These are phyloP conservation scores for Nematolebias whitei DNA, from an alignment of 2,113 vertebrate genomes.

Conservation along the genomic window DNA sequence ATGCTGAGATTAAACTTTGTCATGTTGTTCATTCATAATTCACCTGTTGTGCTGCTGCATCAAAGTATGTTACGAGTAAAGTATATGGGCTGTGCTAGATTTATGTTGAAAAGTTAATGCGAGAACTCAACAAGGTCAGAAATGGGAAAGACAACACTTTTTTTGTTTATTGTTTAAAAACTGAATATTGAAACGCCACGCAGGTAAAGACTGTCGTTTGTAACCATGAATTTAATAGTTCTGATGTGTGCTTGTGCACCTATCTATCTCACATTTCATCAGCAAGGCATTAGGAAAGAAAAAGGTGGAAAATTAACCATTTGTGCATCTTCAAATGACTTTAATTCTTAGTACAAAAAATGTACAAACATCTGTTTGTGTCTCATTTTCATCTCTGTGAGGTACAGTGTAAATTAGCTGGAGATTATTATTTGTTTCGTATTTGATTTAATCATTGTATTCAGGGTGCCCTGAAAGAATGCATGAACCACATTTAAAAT, in stretches of 20 bases:
- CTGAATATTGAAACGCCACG: slow-evolving; percentile 18
- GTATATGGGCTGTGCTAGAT: slow-evolving; percentile 1
- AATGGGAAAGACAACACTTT: slow-evolving; percentile 15
- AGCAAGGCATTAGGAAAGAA: not conserved
- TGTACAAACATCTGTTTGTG: slow-evolving; percentile 3
- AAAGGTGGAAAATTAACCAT: slow-evolving; percentile 5
- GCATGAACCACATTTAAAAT: slow-evolving; percentile 10
- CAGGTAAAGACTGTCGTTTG: slow-evolving; percentile 5
- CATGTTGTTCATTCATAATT: slow-evolving; percentile 9
- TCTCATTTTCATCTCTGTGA: slow-evolving; percentile 7
- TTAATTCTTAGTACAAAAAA: not conserved
- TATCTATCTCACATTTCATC: slow-evolving; percentile 13
- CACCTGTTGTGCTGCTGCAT: not conserved
- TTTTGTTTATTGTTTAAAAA: slow-evolving; percentile 27
- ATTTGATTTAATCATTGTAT: slow-evolving; percentile 39
- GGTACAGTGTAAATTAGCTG: slow-evolving; percentile 14
- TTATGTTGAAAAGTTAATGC: slow-evolving; percentile 3
- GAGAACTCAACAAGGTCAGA: not conserved
- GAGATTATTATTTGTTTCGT: slow-evolving; percentile 26
- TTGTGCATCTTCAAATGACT: slow-evolving; percentile 3
- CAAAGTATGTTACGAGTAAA: too few relatives aligned
- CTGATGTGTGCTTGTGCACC: not conserved
- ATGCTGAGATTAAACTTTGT: too few relatives aligned
- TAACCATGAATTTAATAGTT: slow-evolving; percentile 8
- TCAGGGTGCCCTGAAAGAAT: slow-evolving; percentile 20